Conservation (phyloP, 2,113 vertebrate species). For the Talpa occidentalis region DNA sequence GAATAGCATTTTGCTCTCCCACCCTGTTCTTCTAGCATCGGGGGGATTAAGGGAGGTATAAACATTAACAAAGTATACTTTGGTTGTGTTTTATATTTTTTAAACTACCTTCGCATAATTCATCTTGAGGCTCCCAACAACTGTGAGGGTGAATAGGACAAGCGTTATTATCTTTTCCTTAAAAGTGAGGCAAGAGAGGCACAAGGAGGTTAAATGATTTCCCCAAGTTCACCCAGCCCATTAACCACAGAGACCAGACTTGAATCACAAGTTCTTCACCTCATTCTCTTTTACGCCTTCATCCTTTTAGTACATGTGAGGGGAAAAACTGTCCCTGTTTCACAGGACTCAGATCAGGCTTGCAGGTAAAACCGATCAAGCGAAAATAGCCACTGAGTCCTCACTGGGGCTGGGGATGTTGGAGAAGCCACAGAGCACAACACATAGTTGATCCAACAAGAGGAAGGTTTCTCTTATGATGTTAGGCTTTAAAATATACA, state of each 20-base stretch:
- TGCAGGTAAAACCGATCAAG: neutral
- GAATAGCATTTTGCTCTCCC: neutral
- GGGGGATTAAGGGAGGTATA: neutral
- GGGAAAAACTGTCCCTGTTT: neutral
- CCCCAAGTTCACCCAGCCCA: neutral
- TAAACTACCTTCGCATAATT: slow-evolving; percentile 15
- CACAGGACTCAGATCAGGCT: neutral
- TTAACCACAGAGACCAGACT: neutral
- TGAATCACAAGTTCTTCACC: slow-evolving; percentile 11
- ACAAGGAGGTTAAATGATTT: slow-evolving; percentile 45
- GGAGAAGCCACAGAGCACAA: neutral
- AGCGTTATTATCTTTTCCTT: neutral
- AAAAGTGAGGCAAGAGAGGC: neutral
- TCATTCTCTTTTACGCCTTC: neutral
- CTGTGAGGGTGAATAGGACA: neutral
- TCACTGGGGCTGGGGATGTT: neutral
- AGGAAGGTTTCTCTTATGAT: neutral
- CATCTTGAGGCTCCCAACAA: neutral
- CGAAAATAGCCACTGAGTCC: neutral
- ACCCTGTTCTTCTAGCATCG: neutral
- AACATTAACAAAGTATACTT: neutral
- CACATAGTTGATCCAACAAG: neutral
- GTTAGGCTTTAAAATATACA: neutral
- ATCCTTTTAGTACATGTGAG: neutral
- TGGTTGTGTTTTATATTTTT: slow-evolving; percentile 1